phyloP scores from a whole-genome alignment of 2,797 vertebrate species.

The Mico argentatus region DNA sequence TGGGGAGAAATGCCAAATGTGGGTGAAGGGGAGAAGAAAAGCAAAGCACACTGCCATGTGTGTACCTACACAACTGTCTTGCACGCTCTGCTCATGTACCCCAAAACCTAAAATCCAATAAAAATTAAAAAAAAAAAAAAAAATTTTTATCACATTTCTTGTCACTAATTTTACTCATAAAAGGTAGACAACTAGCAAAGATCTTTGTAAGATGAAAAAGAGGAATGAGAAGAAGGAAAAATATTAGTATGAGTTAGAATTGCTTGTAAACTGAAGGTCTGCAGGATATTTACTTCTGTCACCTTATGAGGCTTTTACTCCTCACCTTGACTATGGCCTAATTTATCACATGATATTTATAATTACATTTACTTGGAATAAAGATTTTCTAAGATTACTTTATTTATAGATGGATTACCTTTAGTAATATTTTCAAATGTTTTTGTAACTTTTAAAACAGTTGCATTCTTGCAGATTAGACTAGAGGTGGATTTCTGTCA shows the following conservation, averaged over 20 bases:
- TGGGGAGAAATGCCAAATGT: too few species aligned
- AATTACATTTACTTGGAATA: neutral
- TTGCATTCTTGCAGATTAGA: neutral
- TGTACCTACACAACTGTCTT: too few species aligned
- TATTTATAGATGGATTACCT: neutral
- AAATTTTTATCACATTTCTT: neutral
- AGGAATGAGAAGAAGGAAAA: neutral
- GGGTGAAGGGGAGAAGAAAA: too few species aligned
- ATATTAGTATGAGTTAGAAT: neutral
- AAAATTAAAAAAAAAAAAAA: too few species aligned
- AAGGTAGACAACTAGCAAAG: neutral
- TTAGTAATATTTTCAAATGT: conserved; percentile 16
- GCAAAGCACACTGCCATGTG: too few species aligned
- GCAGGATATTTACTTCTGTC: neutral
- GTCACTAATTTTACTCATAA: neutral
- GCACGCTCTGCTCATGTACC: too few species aligned
- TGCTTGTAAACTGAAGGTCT: neutral
- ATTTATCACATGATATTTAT: neutral
- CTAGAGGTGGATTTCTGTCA: conserved; percentile 54
- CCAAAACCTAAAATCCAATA: too few species aligned
- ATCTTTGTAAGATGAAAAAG: neutral
- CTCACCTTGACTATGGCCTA: neutral
- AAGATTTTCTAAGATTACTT: neutral
- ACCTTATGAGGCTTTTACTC: neutral
- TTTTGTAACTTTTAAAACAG: conserved; percentile 19